These are phyloP conservation scores for Tetramorium bicarinatum DNA, from an alignment of 2,888 invertebrate genomes.

Conservation along the genomic window DNA sequence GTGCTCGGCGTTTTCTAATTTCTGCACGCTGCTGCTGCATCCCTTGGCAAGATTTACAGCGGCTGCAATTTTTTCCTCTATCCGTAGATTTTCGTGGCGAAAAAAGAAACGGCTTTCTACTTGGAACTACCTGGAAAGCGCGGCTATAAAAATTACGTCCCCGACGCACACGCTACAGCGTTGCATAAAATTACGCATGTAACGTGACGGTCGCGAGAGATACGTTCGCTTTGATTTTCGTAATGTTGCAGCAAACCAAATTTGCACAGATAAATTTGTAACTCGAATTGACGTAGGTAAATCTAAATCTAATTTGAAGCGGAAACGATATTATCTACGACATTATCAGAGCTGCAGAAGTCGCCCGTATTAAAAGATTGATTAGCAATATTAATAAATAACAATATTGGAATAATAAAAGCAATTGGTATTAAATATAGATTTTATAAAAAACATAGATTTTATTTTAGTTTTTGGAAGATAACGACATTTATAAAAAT, in stretches of 20 bases:
- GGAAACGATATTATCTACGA: slow-evolving; percentile 8
- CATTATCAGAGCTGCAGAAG: background rate
- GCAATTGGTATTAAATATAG: background rate
- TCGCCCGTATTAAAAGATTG: background rate
- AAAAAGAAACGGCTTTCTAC: background rate
- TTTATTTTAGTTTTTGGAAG: background rate
- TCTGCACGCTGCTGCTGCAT: slow-evolving; percentile 22
- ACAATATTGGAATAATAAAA: background rate
- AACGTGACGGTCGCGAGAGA: slow-evolving; percentile 13
- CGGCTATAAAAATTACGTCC: slow-evolving; percentile 15
- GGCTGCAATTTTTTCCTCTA: slow-evolving; percentile 29
- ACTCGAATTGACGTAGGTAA: slow-evolving; percentile 7
- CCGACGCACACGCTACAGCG: background rate
- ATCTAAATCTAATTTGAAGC: slow-evolving; percentile 1
- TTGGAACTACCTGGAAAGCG: slow-evolving; percentile 14
- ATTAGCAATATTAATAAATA: background rate
- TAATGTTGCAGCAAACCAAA: slow-evolving; percentile 10
- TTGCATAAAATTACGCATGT: slow-evolving; percentile 41
- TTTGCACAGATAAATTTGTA: slow-evolving; percentile 23
- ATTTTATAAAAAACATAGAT: background rate
- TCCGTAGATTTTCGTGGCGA: background rate
- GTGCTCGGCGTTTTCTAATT: slow-evolving; percentile 51
- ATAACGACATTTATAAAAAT: background rate
- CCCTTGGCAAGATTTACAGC: slow-evolving; percentile 34
- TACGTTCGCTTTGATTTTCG: slow-evolving; percentile 33